Base-by-base conservation (phyloP, 1,140 invertebrate species). In the Scylla paramamosain region DNA sequence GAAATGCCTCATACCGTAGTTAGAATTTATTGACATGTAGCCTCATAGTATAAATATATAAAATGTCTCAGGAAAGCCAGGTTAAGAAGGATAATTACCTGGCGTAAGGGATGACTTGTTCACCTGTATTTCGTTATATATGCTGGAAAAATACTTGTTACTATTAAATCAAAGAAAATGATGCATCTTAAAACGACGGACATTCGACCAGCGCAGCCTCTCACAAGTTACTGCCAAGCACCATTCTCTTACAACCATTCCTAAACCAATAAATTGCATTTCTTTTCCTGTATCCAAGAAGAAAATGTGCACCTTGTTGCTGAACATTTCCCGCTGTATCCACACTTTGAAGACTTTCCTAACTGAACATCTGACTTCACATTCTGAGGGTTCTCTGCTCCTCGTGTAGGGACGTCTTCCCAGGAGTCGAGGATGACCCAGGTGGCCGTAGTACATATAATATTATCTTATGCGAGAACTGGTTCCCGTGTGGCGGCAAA, bases 31-130 rank as follows among this genome's bases (percentile, higher is more conserved):
- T 93, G 39, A 52, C 16, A 48, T 86, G 28, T 87, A 87, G 83
- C 83, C 92, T 93, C 82, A 29, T 93, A 93, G 92, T 93, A 39
- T 93, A 52, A 86, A 93, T 77, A 77, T n/a, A 77, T 25, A 77
- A 20, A 77, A 84, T 87, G 45, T 59, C 92, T 93, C 92, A 93
- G 92, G 92, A 93, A 93, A 52, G 92, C 84, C 83, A 59, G 77
- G 84, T 93, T 28, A 93, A 82, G 46, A 92, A 82, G n/a, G 89
- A 91, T 29, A 91, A 32, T 91, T 77, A 77, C 59, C 31, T 32
- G 31, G 28, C 31, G n/a, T 77, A n/a, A 67, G 3, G 48, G 90
- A 32, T 91, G 90, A 67, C 31, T 25, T n/a, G 52, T 91, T 67
- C 52, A 91, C 0, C 52, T 91, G 48, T 32, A 77, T 77, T 77